Percentiles rank a stretch among this genome's conserved stretches.
Evolutionary conservation across 2,797 vertebrate genomes (phyloP).

Genomic region (Paramormyrops hopkinsi): DNA sequence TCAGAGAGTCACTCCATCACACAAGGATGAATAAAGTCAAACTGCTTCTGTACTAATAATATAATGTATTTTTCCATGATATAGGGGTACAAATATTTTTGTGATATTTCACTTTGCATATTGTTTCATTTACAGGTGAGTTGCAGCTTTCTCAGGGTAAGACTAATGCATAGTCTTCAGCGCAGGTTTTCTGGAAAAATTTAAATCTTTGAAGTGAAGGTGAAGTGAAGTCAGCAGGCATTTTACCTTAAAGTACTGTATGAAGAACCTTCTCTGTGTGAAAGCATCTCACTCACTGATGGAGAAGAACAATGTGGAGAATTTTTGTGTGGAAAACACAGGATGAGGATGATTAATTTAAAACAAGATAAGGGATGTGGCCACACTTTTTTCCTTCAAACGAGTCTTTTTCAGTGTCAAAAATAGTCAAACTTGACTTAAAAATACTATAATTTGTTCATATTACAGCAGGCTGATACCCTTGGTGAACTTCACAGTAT

Average conservation of each 20-base stretch:
- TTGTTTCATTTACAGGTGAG: not conserved
- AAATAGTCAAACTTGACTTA: not conserved
- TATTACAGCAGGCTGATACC: not conserved
- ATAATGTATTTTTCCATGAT: not conserved
- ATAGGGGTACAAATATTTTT: not conserved
- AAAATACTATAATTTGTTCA: not conserved
- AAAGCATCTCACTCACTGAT: not conserved
- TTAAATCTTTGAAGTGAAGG: not conserved
- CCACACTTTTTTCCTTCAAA: not conserved
- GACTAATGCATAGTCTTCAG: not conserved
- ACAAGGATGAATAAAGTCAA: not conserved
- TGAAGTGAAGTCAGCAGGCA: not conserved
- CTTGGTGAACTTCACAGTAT: not conserved
- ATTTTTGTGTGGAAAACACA: not conserved
- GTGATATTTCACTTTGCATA: not conserved
- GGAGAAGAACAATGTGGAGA: not conserved
- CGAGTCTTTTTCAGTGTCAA: not conserved
- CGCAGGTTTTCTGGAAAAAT: not conserved
- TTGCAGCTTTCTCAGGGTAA: not conserved
- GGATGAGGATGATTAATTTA: not conserved
- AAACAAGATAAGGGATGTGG: not conserved
- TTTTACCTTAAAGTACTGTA: not conserved
- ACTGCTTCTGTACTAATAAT: not conserved
- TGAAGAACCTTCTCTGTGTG: not conserved
- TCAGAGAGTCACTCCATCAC: not conserved